These are phyloP conservation scores for Mustela nigripes DNA, from an alignment of 2,113 vertebrate species.

Conservation along the genomic window DNA sequence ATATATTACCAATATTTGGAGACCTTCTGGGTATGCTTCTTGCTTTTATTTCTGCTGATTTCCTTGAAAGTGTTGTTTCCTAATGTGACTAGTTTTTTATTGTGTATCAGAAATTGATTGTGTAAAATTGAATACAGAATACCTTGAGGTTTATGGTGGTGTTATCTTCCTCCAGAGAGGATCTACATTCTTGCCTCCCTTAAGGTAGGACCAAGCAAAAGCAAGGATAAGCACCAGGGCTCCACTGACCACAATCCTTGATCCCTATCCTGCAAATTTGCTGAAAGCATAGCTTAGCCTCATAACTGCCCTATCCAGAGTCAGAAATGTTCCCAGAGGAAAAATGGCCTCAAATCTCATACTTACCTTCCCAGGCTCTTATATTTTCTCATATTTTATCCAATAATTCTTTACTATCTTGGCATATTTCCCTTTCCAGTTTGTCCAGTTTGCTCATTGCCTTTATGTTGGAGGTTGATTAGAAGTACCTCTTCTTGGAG, in stretches of 20 bases:
- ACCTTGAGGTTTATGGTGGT: neutral
- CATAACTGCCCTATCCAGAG: neutral
- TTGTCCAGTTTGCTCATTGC: neutral
- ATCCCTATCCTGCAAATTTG: neutral
- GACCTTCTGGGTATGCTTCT: neutral
- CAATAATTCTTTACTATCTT: neutral
- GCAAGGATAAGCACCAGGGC: neutral
- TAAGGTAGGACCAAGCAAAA: neutral
- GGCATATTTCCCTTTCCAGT: neutral
- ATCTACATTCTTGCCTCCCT: neutral
- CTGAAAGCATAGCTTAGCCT: neutral
- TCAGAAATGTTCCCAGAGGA: neutral
- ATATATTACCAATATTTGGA: neutral
- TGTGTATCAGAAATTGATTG: neutral
- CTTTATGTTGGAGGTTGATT: neutral
- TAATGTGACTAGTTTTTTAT: neutral
- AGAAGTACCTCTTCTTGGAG: neutral
- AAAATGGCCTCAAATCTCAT: neutral
- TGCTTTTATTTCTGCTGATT: slow-evolving; percentile 31
- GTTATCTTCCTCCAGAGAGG: neutral
- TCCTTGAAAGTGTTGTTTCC: neutral
- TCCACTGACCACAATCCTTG: neutral
- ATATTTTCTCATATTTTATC: neutral
- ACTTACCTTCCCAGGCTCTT: neutral
- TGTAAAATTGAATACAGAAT: neutral